Conservation (phyloP, 2,113 vertebrate species). For the Myiozetetes cayanensis region DNA sequence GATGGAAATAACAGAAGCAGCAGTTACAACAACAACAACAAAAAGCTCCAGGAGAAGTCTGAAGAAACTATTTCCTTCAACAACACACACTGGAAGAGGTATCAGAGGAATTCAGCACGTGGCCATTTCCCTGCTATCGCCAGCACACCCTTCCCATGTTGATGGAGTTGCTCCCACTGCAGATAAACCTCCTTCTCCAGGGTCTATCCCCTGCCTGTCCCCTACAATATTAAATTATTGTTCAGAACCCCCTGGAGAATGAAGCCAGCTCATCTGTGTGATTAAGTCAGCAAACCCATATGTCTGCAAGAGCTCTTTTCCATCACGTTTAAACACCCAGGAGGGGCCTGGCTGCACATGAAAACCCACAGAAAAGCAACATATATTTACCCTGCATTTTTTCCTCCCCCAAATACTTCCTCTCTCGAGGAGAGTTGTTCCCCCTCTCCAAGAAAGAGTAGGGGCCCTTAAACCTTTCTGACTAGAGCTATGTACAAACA, state of each 20-base stretch:
- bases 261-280: background rate
- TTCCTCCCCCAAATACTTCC: background rate
- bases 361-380: background rate
- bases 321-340: background rate
- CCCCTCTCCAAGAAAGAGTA: background rate
- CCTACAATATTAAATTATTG: background rate
- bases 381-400: background rate
- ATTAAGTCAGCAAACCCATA: background rate
- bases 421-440: background rate
- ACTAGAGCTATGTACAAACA: background rate
- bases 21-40: background rate
- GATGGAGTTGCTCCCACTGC: background rate
- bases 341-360: background rate
- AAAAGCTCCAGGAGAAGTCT: background rate
- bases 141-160: background rate
- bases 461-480: background rate
- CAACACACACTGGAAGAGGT: fast-evolving
- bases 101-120: background rate
- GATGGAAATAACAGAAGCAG: background rate
- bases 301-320: background rate
- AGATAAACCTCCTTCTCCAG: background rate
- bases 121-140: background rate
- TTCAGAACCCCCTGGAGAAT: background rate
- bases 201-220: background rate
- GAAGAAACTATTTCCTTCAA: background rate